Conservation (phyloP, 2,113 vertebrate genomes). For the Centrocercus urophasianus region DNA sequence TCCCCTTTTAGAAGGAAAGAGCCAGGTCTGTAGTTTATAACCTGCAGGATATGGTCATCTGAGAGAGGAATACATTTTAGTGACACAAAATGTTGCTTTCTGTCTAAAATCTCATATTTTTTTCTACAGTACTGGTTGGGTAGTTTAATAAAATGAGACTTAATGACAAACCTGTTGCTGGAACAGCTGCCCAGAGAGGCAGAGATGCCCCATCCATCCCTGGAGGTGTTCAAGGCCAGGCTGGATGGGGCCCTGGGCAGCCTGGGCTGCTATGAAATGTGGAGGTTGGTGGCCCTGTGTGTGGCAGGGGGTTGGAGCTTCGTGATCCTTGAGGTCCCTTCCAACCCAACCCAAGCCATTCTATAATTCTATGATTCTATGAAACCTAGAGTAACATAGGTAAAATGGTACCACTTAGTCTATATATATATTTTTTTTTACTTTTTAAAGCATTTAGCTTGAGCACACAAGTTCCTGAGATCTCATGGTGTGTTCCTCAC, state of each 20-base stretch:
- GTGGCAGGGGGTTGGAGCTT: too few species aligned
- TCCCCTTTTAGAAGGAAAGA: not conserved
- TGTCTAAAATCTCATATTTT: not conserved
- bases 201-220: too few species aligned
- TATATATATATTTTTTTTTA: not conserved
- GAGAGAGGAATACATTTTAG: not conserved
- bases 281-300: too few species aligned
- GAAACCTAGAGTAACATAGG: not conserved
- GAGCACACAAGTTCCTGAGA: not conserved
- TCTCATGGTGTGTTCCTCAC: not conserved
- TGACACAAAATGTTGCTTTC: not conserved
- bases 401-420: not conserved
- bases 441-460: not conserved
- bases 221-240: too few species aligned
- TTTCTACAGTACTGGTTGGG: not conserved
- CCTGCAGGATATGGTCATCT: not conserved
- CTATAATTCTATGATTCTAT: too few species aligned
- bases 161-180: not conserved
- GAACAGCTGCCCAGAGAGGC: too few species aligned
- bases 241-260: too few species aligned
- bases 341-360: too few species aligned
- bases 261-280: too few species aligned
- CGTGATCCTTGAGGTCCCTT: too few species aligned
- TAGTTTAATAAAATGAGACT: not conserved
- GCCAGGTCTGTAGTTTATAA: not conserved